A percentile compares a stretch with the other conserved stretches of the same genome.
Conservation (phyloP, 2,888 invertebrate genomes). For the Reticulitermes lucifugus region DNA sequence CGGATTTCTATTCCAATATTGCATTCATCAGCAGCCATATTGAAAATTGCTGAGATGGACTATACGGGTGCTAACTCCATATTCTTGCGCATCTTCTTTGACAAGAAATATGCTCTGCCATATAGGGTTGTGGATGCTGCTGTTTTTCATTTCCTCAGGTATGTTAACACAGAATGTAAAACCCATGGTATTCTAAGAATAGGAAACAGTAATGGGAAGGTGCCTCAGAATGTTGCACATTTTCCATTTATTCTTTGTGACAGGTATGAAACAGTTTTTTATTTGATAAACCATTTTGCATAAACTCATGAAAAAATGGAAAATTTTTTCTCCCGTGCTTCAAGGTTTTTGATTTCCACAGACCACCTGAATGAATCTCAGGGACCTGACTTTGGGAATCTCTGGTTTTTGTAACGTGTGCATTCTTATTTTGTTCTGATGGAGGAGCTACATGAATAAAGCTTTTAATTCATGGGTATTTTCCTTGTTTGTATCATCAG, state of each 20-base stretch:
- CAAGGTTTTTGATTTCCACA: too few relatives aligned
- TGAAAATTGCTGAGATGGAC: conserved; percentile 97
- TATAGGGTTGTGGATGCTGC: conserved; percentile 95
- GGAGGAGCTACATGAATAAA: too few relatives aligned
- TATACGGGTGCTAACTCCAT: conserved; percentile 97
- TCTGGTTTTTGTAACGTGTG: too few relatives aligned
- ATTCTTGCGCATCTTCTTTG: conserved; percentile 91
- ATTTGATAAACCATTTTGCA: neutral
- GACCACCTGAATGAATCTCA: too few relatives aligned
- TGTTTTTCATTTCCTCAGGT: conserved; percentile 94
- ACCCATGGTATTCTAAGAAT: neutral
- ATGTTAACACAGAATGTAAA: conserved; percentile 55
- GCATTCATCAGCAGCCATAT: conserved; percentile 94
- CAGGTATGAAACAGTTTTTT: neutral
- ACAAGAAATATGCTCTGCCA: conserved; percentile 98
- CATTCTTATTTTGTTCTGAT: too few relatives aligned
- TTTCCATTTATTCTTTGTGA: neutral
- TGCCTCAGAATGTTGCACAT: too few relatives aligned
- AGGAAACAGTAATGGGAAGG: neutral
- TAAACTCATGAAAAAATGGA: neutral
- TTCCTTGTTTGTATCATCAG: conserved; percentile 64
- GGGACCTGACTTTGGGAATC: too few relatives aligned
- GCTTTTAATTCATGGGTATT: neutral
- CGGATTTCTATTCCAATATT: conserved; percentile 93
- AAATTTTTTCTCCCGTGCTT: too few relatives aligned